Conservation (phyloP, 1,140 invertebrate species). For the Megalonaias nervosa region DNA sequence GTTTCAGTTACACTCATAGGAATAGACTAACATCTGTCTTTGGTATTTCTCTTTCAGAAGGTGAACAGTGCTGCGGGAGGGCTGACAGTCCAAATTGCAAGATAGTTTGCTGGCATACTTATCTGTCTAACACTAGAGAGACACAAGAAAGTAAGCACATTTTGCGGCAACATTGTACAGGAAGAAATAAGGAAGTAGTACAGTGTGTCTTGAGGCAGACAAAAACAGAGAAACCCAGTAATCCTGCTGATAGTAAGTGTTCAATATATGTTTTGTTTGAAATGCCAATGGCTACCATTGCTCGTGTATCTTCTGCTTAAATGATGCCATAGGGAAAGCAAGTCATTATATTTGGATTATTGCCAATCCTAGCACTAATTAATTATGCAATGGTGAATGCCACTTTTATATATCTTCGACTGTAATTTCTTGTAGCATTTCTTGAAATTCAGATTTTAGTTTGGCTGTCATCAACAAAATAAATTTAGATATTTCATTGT, state of each 20-base stretch:
- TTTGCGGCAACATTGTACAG: constrained; percentile 43
- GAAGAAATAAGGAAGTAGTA: constrained; percentile 28
- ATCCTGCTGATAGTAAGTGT: constrained; percentile 37
- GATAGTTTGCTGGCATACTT: constrained; percentile 43
- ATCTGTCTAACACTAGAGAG: constrained; percentile 37
- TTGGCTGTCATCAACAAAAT: no score
- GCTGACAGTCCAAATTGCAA: constrained; percentile 42
- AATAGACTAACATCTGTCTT: not conserved
- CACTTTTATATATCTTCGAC: no score
- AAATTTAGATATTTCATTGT: no score
- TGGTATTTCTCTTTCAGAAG: constrained; percentile 33
- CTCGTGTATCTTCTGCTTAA: no score
- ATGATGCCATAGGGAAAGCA: no score
- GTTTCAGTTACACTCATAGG: no score
- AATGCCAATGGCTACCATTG: no score
- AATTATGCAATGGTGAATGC: no score
- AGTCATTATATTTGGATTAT: no score
- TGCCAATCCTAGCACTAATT: no score
- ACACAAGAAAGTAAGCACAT: constrained; percentile 19
- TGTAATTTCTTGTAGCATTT: no score
- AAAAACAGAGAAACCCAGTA: constrained; percentile 21
- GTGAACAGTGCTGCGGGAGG: constrained; percentile 44
- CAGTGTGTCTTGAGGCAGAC: constrained; percentile 44
- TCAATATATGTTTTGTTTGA: not conserved
- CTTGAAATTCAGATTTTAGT: no score